Base-by-base conservation (phyloP, 2,113 vertebrate species). In the Nematolebias whitei region DNA sequence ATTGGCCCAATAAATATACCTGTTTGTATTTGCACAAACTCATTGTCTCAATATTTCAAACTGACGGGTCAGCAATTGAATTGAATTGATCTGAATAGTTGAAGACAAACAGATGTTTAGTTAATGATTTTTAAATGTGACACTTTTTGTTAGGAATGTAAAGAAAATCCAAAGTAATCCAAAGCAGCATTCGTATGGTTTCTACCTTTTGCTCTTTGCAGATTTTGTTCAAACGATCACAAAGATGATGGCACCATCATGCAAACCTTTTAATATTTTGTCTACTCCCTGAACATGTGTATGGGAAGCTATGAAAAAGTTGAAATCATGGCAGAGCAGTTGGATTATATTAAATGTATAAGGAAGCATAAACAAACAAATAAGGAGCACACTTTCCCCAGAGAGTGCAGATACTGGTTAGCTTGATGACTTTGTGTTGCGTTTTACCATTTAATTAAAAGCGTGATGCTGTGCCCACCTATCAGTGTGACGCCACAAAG, bases 1-100 rank as follows among this genome's bases (percentile, higher is more conserved):
- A 80, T 82, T 69, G 69, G 80, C 68, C 58, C 60, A 41, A n/a
- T 39, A 2, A 35, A 35, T n/a, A 35, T 35, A 35, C 32, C 32
- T 35, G 32, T 35, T 35, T 35, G 32, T 10, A 8, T 10, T 35
- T 35, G 32, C 32, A 35, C 9, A 35, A 2, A 35, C 32, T n/a
- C n/a, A n/a, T n/a, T n/a, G n/a, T n/a, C n/a, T n/a, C n/a, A n/a
- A n/a, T n/a, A n/a, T n/a, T n/a, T n/a, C n/a, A n/a, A n/a, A n/a
- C n/a, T n/a, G n/a, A n/a, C n/a, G n/a, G n/a, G n/a, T n/a, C n/a
- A n/a, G n/a, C n/a, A n/a, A n/a, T n/a, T n/a, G n/a, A n/a, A n/a
- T n/a, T n/a, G n/a, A n/a, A n/a, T n/a, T n/a, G n/a, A n/a, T n/a
- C n/a, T n/a, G n/a, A n/a, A n/a, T n/a, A n/a, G n/a, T n/a, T n/a